A percentile compares a stretch with the other conserved stretches of the same genome.
Conservation (phyloP, 2,888 invertebrate species). For the Lasioglossum vierecki region DNA sequence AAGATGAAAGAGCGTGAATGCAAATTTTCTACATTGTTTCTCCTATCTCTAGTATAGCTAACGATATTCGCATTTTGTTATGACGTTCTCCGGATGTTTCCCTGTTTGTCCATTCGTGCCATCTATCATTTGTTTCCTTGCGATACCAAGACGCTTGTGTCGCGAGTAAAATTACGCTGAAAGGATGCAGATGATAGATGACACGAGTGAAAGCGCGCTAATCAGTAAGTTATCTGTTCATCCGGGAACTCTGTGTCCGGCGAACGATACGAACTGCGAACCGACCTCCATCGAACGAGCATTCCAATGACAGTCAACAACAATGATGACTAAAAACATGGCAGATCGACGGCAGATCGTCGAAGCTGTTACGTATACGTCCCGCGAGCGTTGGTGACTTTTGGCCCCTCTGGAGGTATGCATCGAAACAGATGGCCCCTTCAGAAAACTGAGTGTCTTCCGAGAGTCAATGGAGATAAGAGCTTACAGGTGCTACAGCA, state of each 20-base stretch:
- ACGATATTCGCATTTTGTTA: not conserved
- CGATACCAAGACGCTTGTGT: conserved; percentile 4
- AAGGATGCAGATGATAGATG: conserved; percentile 12
- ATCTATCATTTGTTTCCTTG: not conserved
- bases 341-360: not conserved
- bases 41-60: not conserved
- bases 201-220: conserved; percentile 35
- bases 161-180: not conserved
- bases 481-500: too few species aligned
- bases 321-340: not conserved
- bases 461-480: too few species aligned
- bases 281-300: not conserved
- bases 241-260: conserved; percentile 74
- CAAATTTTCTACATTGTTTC: not conserved
- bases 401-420: too few species aligned
- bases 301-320: not conserved
- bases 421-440: too few species aligned
- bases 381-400: too few species aligned
- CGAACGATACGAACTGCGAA: conserved; percentile 27
- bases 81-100: not conserved
- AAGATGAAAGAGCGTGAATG: not conserved
- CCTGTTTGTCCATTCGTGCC: not conserved
- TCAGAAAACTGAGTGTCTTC: too few species aligned
- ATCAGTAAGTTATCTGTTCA: conserved; percentile 68
- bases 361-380: not conserved